Conservation (phyloP, 2,888 invertebrate species). For the Trichogramma dendrolimi region DNA sequence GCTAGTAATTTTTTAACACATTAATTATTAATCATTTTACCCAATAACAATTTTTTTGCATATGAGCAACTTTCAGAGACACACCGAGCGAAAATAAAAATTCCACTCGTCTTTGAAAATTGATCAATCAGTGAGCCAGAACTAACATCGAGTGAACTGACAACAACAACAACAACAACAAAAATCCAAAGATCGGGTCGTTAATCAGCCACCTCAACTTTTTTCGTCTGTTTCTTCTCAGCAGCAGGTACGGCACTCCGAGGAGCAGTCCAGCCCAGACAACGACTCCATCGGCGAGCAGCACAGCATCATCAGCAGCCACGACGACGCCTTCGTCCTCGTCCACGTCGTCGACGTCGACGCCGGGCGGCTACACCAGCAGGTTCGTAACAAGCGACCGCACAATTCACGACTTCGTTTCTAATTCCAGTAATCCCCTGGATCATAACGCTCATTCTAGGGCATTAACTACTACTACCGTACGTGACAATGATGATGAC, state of each 20-base stretch:
- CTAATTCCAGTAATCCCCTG: constrained; percentile 49
- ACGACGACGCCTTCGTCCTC: constrained; percentile 36
- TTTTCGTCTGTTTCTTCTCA: not conserved
- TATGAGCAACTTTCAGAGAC: not conserved
- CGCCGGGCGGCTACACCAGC: constrained; percentile 64
- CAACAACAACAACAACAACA: too few species aligned
- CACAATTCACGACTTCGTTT: constrained; percentile 43
- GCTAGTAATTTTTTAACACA: too few species aligned
- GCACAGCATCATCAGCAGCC: constrained; percentile 27
- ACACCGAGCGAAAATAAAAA: not conserved
- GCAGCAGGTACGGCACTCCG: constrained; percentile 46
- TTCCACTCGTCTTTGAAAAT: not conserved
- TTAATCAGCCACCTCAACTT: not conserved
- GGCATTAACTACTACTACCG: constrained; percentile 37
- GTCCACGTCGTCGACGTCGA: constrained; percentile 34
- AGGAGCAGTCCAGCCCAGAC: constrained; percentile 50
- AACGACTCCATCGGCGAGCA: constrained; percentile 37
- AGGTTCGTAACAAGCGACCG: constrained; percentile 53
- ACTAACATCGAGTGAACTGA: too few species aligned
- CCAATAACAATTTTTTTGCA: too few species aligned
- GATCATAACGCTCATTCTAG: constrained; percentile 47
- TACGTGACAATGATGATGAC: constrained; percentile 34
- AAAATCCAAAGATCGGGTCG: too few species aligned
- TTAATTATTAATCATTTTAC: too few species aligned
- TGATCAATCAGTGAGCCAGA: not conserved